Base-by-base conservation (phyloP, 1,140 invertebrate genomes). In the Eupeodes corollae region DNA sequence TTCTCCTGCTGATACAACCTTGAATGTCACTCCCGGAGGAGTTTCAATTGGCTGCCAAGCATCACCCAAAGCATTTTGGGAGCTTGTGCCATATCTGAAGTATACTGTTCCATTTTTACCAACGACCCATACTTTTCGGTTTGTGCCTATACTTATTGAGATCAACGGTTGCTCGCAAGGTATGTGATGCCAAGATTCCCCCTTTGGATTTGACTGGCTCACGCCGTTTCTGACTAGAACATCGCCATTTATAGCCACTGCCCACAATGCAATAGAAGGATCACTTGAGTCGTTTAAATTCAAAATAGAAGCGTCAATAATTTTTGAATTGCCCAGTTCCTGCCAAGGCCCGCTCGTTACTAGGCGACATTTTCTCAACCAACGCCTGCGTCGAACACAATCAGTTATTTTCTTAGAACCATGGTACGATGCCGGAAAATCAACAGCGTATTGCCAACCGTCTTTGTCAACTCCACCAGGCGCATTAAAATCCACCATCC, bases 401-500 rank as follows among this genome's bases (percentile, higher is more conserved):
- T 94, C 91, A 1, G 86, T 91, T 50, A 92, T 83, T 46, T 84
- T 75, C 66, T 91, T 91, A 54, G 83, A 79, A 0, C 79, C 78
- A 66, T 93, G 90, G 68, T 89, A 94, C 18, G 78, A 78, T 0
- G 83, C 79, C 6, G 88, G 88, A 67, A 93, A 94, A 69, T 94
- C 90, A 2, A 86, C 83, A 3, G 90, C 88, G 72, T 94, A 94
- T 64, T 94, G 91, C 91, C 91, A 95, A 3, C 91, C 91, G 54
- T 93, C 87, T 47, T 77, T 76, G 69, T 94, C 90, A 1, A 88
- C 86, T 1, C 89, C 89, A n/a, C 87, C 88, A 2, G 84, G 83
- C 31, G 85, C 83, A 63, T 85, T 82, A 63, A 87, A 93, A 68
- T 94, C 90, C 11, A 92, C 76, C 52, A 83, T 78, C 91, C 91